Evolutionary conservation across 2,888 invertebrate genomes (phyloP).

Genomic region (Archips crataeganus): DNA sequence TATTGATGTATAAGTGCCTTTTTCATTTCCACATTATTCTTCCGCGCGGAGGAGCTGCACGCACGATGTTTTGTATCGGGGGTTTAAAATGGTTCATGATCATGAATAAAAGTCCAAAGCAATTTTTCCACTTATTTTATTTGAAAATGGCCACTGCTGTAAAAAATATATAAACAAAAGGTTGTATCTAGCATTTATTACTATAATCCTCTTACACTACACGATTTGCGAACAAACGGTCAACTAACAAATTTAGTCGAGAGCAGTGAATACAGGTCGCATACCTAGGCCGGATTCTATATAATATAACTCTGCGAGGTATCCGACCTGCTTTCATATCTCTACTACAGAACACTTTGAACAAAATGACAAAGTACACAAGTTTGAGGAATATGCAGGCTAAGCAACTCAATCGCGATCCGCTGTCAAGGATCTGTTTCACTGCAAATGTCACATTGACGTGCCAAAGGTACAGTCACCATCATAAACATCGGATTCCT

Average conservation of each 20-base stretch:
- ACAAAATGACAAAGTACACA: too few relatives aligned
- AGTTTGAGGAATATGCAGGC: too few relatives aligned
- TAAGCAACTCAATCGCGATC: too few relatives aligned
- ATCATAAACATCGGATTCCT: too few relatives aligned
- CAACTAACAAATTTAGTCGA: background rate
- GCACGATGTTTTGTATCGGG: too few relatives aligned
- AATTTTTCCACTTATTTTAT: conserved; percentile 59
- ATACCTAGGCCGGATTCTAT: background rate
- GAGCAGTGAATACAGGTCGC: background rate
- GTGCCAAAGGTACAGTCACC: too few relatives aligned
- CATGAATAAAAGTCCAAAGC: conserved; percentile 23
- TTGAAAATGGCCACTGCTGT: conserved; percentile 66
- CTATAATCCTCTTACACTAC: conserved; percentile 49
- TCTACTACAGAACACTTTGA: too few relatives aligned
- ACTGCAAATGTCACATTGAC: too few relatives aligned
- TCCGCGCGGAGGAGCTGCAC: too few relatives aligned
- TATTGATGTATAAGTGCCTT: too few relatives aligned
- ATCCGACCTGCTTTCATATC: background rate
- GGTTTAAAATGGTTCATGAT: background rate
- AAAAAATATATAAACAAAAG: conserved; percentile 65
- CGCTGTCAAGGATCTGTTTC: too few relatives aligned
- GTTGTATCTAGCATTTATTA: conserved; percentile 56
- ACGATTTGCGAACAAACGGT: conserved; percentile 30
- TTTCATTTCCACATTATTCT: too few relatives aligned
- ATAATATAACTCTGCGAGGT: background rate